Percentiles rank a stretch among this genome's conserved stretches.
Conservation (phyloP, 2,113 vertebrate genomes). For the Gulo gulo region DNA sequence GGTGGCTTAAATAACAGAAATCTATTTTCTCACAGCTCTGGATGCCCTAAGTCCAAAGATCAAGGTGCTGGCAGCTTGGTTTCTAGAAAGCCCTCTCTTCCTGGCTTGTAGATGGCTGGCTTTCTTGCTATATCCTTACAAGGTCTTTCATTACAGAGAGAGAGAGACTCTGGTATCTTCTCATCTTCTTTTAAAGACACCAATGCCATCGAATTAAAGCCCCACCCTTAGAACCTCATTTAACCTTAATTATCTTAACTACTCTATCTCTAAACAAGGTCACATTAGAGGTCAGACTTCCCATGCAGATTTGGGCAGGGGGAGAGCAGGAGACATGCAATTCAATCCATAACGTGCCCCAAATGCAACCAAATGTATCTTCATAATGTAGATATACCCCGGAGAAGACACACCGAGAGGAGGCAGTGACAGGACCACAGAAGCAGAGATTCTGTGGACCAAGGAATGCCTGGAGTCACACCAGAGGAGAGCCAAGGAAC, state of each 20-base stretch:
- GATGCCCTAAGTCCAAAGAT: not conserved
- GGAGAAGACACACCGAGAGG: not conserved
- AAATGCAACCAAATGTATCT: not conserved
- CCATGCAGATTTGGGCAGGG: not conserved
- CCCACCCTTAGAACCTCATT: not conserved
- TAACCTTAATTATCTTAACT: not conserved
- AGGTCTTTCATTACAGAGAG: not conserved
- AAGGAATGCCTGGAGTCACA: not conserved
- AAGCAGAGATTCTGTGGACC: too few relatives aligned
- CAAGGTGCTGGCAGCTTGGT: too few relatives aligned
- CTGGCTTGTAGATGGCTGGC: not conserved
- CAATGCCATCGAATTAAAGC: too few relatives aligned
- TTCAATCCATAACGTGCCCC: not conserved
- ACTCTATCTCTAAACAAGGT: not conserved
- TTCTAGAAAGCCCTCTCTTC: not conserved
- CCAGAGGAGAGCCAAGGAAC: not conserved
- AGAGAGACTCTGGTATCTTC: not conserved
- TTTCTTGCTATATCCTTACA: not conserved
- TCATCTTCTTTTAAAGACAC: not conserved
- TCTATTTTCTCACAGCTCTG: not conserved
- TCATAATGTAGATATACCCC: not conserved
- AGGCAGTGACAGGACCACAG: not conserved
- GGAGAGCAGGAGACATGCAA: not conserved
- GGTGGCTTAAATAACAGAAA: not conserved
- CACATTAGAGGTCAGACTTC: not conserved